Base-by-base conservation (phyloP, 2,888 invertebrate species). In the Drosophila glabriapex region DNA sequence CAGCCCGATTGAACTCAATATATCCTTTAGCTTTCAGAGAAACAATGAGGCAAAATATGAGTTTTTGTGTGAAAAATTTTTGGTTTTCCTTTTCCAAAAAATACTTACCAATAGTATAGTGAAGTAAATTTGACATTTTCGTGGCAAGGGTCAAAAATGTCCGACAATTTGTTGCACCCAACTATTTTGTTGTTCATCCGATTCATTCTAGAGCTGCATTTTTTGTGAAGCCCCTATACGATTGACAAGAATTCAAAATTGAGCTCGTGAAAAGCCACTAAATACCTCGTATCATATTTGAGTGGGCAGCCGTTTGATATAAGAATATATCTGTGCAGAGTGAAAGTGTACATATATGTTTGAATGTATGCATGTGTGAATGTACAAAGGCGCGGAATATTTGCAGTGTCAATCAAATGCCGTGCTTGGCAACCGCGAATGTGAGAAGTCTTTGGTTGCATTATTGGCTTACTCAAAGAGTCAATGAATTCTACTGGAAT, bases 371-470 rank as follows among this genome's bases (percentile, higher is more conserved):
- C 16, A 43, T 41, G 31, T 16, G 22, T n/a, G 29, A 25, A 19
- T 7, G 29, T 29, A 31, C 9, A 41, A 14, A 31, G 43, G 4
- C 22, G 31, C 22, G 6, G 4, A 22, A 22, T 43, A 43, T 16
- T 43, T 58, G 31, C 43, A 16, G 16, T 56, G 16, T 31, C 56
- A 56, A 41, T 56, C 29, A 58, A 58, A 31, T 29, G n/a, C 14
- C 1, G 39, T 37, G 14, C 1, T n/a, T 28, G n/a, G 39, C 37
- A 56, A n/a, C 56, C 14, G 39, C 39, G 28, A 14, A 28, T 39
- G 12, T 9, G 55, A 39, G 37, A 55, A 28, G 12, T 41, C 43
- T 43, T 22, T 12, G 22, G 31, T 43, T 58, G 16, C 43, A 58
- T 29, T 58, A 41, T 43, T 22, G 29, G 43, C 22, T 43, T 43